These are phyloP conservation scores for Henricia sp. DNA, from an alignment of 53 echinoderm and acorn worm species.

Conservation along the genomic window DNA sequence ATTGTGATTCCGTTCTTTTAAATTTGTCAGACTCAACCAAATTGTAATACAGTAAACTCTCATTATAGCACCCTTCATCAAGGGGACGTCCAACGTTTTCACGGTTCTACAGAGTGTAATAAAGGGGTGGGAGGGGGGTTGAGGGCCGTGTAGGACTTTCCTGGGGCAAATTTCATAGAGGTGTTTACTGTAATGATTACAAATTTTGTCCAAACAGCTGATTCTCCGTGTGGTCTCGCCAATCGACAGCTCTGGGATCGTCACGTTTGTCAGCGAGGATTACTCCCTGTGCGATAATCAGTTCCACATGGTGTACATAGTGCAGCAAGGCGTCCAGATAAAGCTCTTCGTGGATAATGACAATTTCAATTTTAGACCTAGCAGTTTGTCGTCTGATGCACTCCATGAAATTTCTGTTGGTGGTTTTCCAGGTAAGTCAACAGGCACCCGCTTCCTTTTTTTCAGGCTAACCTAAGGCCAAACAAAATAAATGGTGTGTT, in stretches of 20 bases:
- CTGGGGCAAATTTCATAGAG: neutral
- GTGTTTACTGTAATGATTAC: neutral
- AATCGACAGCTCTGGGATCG: neutral
- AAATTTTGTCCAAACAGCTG: slow-evolving; percentile 6
- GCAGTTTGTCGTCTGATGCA: neutral
- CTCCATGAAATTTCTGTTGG: slow-evolving; percentile 40
- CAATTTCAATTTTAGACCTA: neutral
- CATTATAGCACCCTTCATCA: too few species aligned
- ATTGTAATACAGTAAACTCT: too few species aligned
- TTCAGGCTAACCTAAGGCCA: too few species aligned
- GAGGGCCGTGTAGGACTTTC: too few species aligned
- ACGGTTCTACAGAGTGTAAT: too few species aligned
- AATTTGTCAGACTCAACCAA: too few species aligned
- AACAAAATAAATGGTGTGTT: neutral
- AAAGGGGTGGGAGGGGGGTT: too few species aligned
- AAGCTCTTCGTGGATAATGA: slow-evolving; percentile 38
- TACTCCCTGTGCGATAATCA: slow-evolving; percentile 26
- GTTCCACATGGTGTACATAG: slow-evolving; percentile 22
- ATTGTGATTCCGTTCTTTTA: too few species aligned
- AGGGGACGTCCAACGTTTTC: too few species aligned
- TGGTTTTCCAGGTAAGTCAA: slow-evolving; percentile 34
- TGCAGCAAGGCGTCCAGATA: slow-evolving; percentile 2
- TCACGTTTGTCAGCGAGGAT: neutral
- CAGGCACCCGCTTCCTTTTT: neutral
- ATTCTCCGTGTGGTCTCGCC: neutral